A percentile compares a stretch with the other conserved stretches of the same genome.
phyloP scores from a whole-genome alignment of 1,140 invertebrate genomes.

The Drosophila funebris region DNA sequence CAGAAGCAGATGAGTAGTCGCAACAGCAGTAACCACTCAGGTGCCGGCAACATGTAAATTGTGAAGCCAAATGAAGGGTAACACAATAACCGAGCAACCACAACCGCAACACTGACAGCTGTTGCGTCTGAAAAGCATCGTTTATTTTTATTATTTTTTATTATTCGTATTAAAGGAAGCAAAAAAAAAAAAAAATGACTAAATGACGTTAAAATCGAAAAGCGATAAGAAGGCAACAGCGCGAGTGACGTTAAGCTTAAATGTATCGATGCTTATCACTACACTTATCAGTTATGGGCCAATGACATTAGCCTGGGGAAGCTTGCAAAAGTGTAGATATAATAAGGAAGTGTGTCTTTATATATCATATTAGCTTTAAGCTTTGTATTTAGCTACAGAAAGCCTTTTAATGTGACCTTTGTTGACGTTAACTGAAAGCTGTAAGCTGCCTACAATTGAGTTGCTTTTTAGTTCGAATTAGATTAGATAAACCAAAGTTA shows the following conservation, averaged over 20 bases:
- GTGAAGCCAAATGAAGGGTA: slow-evolving; percentile 1
- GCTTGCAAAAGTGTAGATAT: not conserved
- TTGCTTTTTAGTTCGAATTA: too few species aligned
- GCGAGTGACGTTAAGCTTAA: slow-evolving; percentile 2
- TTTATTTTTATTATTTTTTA: slow-evolving; percentile 35
- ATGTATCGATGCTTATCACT: slow-evolving; percentile 29
- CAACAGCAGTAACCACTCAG: slow-evolving; percentile 25
- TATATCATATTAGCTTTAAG: too few species aligned
- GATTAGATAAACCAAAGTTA: too few species aligned
- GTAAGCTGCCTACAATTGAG: too few species aligned
- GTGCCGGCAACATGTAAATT: slow-evolving; percentile 39
- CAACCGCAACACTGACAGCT: slow-evolving; percentile 67
- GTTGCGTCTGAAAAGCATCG: slow-evolving; percentile 39
- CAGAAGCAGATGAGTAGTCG: not conserved
- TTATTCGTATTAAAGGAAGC: slow-evolving; percentile 22
- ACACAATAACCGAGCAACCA: slow-evolving; percentile 45
- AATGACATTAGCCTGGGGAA: slow-evolving; percentile 11
- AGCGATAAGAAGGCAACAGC: slow-evolving; percentile 19
- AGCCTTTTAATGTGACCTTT: too few species aligned
- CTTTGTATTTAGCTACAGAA: too few species aligned
- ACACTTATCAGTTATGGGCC: slow-evolving; percentile 3
- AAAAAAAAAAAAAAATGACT: too few species aligned
- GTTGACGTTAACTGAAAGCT: too few species aligned
- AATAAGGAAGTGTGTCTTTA: too few species aligned
- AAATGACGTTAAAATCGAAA: slow-evolving; percentile 34